A percentile compares a stretch with the other conserved stretches of the same genome.
phyloP scores from a whole-genome alignment of 2,797 vertebrate species.

The Cheirogaleus major region DNA sequence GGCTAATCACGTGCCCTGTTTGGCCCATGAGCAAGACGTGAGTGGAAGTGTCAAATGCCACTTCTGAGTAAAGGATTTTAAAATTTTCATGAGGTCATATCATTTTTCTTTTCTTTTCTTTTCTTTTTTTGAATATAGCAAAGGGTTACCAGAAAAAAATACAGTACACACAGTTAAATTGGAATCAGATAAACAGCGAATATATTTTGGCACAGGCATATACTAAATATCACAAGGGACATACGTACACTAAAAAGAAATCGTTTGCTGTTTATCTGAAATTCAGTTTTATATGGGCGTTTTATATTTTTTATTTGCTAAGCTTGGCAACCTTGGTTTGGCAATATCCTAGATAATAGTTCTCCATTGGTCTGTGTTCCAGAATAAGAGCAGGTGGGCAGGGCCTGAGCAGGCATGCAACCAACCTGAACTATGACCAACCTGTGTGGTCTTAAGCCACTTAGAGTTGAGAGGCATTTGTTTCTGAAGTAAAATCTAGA shows the following conservation, averaged over 20 bases:
- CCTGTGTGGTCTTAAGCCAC: background rate
- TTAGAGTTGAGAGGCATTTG: background rate
- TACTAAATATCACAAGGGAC: background rate
- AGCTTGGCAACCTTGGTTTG: background rate
- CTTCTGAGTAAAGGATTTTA: background rate
- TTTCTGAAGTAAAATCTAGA: background rate
- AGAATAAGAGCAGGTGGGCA: background rate
- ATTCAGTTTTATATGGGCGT: background rate
- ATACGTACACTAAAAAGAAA: background rate
- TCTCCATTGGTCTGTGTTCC: background rate
- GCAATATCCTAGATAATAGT: background rate
- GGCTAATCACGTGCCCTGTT: background rate
- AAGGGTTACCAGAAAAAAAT: background rate
- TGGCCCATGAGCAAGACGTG: background rate
- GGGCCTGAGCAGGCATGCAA: background rate
- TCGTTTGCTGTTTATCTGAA: background rate
- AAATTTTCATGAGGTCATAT: background rate
- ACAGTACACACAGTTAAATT: background rate
- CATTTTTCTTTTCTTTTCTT: background rate
- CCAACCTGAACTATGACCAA: background rate
- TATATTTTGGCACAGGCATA: background rate
- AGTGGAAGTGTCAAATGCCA: background rate
- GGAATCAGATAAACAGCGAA: background rate
- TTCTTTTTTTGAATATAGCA: background rate
- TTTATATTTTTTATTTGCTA: constrained; percentile 14